Conservation (phyloP, 1,140 invertebrate species). For the Branchinecta lindahli region DNA sequence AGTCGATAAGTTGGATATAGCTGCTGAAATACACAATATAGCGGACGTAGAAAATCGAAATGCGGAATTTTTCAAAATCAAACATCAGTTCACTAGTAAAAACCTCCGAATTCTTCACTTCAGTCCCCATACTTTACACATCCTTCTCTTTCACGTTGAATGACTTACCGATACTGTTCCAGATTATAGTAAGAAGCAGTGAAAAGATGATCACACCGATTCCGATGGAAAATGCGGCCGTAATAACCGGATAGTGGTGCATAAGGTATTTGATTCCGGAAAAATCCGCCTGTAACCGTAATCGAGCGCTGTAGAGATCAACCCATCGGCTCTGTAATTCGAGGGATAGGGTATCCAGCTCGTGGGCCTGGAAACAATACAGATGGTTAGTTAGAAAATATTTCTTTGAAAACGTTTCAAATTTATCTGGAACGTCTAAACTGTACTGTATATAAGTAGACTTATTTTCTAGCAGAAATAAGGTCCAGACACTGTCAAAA, state of each 20-base stretch:
- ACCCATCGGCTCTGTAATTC: not conserved
- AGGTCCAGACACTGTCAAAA: too few species aligned
- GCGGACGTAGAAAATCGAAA: too few species aligned
- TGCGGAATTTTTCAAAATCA: too few species aligned
- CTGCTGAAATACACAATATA: too few species aligned
- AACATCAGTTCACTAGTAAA: too few species aligned
- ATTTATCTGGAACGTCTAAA: too few species aligned
- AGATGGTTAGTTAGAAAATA: too few species aligned
- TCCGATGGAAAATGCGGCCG: not conserved
- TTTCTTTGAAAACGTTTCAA: too few species aligned
- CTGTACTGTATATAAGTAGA: too few species aligned
- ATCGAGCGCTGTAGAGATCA: not conserved
- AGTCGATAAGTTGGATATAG: too few species aligned
- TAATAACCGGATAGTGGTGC: not conserved
- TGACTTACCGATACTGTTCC: not conserved
- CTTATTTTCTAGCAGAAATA: too few species aligned
- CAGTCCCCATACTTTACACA: not conserved
- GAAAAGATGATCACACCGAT: not conserved
- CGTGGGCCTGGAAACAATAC: not conserved
- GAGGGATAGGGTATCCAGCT: not conserved
- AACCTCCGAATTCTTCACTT: too few species aligned
- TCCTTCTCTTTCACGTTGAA: not conserved
- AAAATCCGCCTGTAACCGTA: not conserved
- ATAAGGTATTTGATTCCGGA: slow-evolving; percentile 3
- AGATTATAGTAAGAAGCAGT: not conserved